Evolutionary conservation across 23 tunicate species (phyloP), one percentile per base, ranked within the genome.

Genomic region (Ascidia mentula): DNA sequence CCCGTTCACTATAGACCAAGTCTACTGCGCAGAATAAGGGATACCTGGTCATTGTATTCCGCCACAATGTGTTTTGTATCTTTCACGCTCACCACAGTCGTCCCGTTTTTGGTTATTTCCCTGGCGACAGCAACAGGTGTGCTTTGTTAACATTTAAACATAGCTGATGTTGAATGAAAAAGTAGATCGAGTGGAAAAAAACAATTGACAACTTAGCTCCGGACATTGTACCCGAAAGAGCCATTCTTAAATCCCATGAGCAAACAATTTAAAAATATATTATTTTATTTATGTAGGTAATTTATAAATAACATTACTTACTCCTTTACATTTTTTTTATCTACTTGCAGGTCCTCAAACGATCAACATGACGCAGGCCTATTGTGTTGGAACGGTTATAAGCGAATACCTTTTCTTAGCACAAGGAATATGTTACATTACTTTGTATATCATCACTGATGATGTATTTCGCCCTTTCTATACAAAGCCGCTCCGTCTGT

Each of bases 401-500:
- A 36, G 30, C 59, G 96, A 90, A 77, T 80, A 35, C 60, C 69
- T 85, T 33, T 26, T 90, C 7, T 28, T 80, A 36, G 17, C 45
- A 6, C 96, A 90, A 38, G 96, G 96, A 65, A 46, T 90, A 46
- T 80, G 72, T 30, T 80, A 81, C 74, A 78, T 84, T 74, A 80
- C 72, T 32, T 73, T 85, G 24, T 90, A 90, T 74, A 33, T 84
- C 69, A 72, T 84, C 26, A 85, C 80, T 38, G 96, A 90, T 76
- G 96, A 90, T 61, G 96, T 84, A n/a, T 90, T 90, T 82, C 77
- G 96, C 34, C 96, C 96, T 26, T 53, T 53, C 65, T 53, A 5
- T 28, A 53, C 65, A 3, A 53, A 53, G 65, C 65, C 65, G 7
- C 24, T 53, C 22, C 12, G 65, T 3, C 24, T 53, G 7, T 5